Evolutionary conservation across 2,113 vertebrate species (phyloP).

Genomic region (Mustela lutreola): DNA sequence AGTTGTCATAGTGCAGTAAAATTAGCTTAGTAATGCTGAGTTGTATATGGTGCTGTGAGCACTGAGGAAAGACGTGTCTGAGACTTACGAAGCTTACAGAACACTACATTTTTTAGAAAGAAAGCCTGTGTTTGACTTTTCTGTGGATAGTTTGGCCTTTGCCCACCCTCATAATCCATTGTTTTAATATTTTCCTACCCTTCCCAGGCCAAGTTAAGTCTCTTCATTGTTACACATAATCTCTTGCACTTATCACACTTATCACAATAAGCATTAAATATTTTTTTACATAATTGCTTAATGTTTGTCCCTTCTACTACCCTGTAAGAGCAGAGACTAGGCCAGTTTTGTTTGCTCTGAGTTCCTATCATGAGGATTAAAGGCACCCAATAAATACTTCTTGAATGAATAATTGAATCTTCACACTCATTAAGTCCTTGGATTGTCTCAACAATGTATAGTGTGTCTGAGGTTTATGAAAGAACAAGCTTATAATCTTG

Average conservation of each 20-base stretch:
- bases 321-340: background rate
- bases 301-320: constrained; percentile 23
- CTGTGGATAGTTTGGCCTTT: background rate
- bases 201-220: background rate
- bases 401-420: constrained; percentile 37
- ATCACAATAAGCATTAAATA: background rate
- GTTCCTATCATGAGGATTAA: background rate
- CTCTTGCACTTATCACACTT: background rate
- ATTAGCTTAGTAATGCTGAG: background rate
- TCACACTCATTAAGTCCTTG: background rate
- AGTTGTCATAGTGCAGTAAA: background rate
- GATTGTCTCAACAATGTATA: background rate
- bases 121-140: background rate
- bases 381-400: background rate
- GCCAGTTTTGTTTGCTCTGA: constrained; percentile 41
- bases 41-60: background rate
- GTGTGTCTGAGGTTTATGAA: constrained; percentile 15
- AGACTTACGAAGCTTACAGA: background rate
- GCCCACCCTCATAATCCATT: background rate
- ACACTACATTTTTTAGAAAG: background rate
- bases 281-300: constrained; percentile 11
- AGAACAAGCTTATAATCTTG: constrained; percentile 16
- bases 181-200: background rate
- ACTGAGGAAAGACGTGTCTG: background rate
- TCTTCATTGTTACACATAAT: background rate